Percentiles rank a stretch among this genome's conserved stretches.
Conservation (phyloP, 2,797 vertebrate species). For the Zenarchopterus dispar region DNA sequence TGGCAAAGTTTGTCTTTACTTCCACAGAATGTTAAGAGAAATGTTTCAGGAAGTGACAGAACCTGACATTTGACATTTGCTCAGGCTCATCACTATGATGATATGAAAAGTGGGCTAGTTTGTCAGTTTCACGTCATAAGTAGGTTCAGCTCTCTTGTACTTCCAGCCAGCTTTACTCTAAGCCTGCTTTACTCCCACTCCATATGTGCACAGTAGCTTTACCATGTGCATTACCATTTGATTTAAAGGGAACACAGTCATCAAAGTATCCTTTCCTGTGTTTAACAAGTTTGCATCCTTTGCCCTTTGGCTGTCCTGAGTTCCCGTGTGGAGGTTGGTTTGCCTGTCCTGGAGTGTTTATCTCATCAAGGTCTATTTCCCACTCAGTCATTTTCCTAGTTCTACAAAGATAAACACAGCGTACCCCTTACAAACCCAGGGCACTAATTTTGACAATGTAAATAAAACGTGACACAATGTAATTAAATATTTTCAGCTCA, state of each 20-base stretch:
- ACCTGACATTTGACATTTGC: background rate
- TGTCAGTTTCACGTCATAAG: slow-evolving; percentile 36
- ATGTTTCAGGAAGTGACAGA: background rate
- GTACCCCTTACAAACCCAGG: slow-evolving; percentile 21
- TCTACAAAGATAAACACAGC: slow-evolving; percentile 27
- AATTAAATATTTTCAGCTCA: slow-evolving; percentile 20
- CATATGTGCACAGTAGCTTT: slow-evolving; percentile 30
- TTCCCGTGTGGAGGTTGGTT: slow-evolving; percentile 36
- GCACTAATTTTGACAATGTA: slow-evolving; percentile 19
- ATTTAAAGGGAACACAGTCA: slow-evolving; percentile 15
- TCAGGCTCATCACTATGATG: background rate
- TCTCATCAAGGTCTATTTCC: slow-evolving; percentile 37
- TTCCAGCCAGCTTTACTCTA: slow-evolving; percentile 25
- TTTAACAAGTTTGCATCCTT: slow-evolving; percentile 33
- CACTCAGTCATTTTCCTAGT: slow-evolving; percentile 39
- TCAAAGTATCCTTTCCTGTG: slow-evolving; percentile 11
- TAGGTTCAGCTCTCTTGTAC: slow-evolving; percentile 16
- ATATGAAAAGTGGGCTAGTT: slow-evolving; percentile 35
- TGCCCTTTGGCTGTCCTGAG: slow-evolving; percentile 20
- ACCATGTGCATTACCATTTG: slow-evolving; percentile 46
- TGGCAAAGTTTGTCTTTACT: slow-evolving; percentile 14
- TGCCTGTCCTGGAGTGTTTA: slow-evolving; percentile 36
- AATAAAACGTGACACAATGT: slow-evolving; percentile 22
- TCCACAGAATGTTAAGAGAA: background rate
- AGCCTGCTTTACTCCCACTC: slow-evolving; percentile 49